These are phyloP conservation scores for Gymnarchus niloticus DNA, from an alignment of 2,113 vertebrate species.

Conservation along the genomic window DNA sequence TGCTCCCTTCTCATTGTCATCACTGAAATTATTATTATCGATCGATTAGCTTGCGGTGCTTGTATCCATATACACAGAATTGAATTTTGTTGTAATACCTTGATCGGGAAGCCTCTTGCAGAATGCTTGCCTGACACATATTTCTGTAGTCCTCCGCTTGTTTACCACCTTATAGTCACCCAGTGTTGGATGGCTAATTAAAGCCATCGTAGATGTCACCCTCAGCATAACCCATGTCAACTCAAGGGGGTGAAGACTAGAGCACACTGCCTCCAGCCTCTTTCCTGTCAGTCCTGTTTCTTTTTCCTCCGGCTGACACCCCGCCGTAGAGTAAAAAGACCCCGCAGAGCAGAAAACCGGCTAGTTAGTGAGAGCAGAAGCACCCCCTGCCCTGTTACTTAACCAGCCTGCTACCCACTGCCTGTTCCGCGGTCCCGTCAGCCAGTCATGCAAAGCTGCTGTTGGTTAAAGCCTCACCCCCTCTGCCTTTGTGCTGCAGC, in stretches of 20 bases:
- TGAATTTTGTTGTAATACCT: not conserved
- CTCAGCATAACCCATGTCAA: not conserved
- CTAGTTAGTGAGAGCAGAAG: not conserved
- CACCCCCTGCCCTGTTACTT: not conserved
- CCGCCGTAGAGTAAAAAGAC: not conserved
- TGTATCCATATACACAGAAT: not conserved
- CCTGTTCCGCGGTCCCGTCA: not conserved
- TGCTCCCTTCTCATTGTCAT: not conserved
- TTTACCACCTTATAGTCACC: not conserved
- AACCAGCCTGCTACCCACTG: too few species aligned
- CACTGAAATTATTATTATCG: not conserved
- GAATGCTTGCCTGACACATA: not conserved
- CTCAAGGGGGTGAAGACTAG: too few species aligned
- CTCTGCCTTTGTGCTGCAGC: slow-evolving; percentile 59
- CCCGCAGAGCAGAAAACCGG: not conserved
- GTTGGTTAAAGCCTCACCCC: not conserved
- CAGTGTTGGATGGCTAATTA: not conserved
- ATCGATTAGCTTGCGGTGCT: not conserved
- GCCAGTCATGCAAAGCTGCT: not conserved
- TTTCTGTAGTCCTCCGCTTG: not conserved
- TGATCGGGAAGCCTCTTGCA: not conserved
- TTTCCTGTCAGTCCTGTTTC: not conserved
- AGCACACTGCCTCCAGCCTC: not conserved
- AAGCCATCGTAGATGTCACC: not conserved
- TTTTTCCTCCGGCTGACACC: not conserved